A percentile compares a stretch with the other conserved stretches of the same genome.
These are phyloP conservation scores for Phylloscopus trochiloides DNA, from an alignment of 2,113 vertebrate species.

Conservation along the genomic window DNA sequence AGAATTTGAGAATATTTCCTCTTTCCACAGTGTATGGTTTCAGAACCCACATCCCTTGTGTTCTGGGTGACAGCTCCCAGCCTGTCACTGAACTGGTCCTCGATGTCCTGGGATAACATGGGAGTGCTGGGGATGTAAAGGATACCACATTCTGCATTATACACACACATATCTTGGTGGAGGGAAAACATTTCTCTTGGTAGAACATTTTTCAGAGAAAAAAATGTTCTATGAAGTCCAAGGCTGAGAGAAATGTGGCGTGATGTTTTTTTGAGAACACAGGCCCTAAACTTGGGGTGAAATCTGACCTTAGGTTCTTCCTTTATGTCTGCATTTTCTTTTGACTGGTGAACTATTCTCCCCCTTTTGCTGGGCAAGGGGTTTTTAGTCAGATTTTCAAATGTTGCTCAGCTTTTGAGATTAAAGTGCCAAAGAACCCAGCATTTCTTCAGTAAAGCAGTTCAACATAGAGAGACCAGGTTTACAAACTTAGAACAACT, in stretches of 20 bases:
- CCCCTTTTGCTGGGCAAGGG: neutral
- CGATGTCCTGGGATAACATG: neutral
- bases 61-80: neutral
- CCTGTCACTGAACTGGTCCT: neutral
- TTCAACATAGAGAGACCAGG: neutral
- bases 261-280: neutral
- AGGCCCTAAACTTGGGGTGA: neutral
- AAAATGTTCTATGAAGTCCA: neutral
- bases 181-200: constrained; percentile 25
- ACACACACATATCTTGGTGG: neutral
- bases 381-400: neutral
- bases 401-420: neutral
- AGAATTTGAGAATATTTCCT: neutral
- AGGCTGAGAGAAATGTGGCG: neutral
- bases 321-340: neutral
- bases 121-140: neutral
- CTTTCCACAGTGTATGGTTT: neutral
- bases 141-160: neutral
- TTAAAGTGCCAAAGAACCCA: neutral
- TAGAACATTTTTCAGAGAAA: neutral
- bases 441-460: neutral
- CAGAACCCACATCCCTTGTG: neutral
- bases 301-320: neutral
- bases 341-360: neutral
- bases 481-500: neutral